These are phyloP conservation scores for Alectoris magna DNA, from an alignment of 2,797 vertebrate species.

Conservation along the genomic window DNA sequence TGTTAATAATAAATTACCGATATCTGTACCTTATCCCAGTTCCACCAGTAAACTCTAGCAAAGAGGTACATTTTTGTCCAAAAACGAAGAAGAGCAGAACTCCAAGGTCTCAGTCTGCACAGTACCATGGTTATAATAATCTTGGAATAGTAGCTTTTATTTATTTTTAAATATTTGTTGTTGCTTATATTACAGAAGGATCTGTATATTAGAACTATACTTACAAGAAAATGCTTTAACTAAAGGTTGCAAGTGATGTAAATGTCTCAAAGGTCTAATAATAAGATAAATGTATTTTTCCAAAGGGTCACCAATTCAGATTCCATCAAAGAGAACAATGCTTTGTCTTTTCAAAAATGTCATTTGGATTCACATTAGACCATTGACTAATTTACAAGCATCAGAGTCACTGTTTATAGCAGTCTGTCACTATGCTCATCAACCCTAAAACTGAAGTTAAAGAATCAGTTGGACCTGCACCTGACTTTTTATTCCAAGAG, in stretches of 20 bases:
- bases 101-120: neutral
- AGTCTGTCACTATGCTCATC: neutral
- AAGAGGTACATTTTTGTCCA: neutral
- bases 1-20: neutral
- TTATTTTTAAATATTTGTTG: neutral
- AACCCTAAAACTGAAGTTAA: neutral
- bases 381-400: slow-evolving; percentile 23
- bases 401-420: slow-evolving; percentile 6
- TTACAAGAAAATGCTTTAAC: neutral
- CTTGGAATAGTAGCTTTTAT: neutral
- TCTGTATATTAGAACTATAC: neutral
- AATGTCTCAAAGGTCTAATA: slow-evolving; percentile 21
- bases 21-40: neutral
- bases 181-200: neutral
- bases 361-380: slow-evolving; percentile 11
- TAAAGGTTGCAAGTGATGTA: slow-evolving; percentile 32
- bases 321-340: slow-evolving; percentile 38
- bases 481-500: neutral
- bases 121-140: neutral
- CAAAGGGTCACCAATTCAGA: slow-evolving; percentile 4
- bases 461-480: neutral
- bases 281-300: slow-evolving; percentile 34
- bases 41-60: neutral
- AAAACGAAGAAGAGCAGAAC: neutral
- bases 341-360: slow-evolving; percentile 54